phyloP scores from a whole-genome alignment of 64 coral and sea anemone genomes.

The Pachyseris speciosa region DNA sequence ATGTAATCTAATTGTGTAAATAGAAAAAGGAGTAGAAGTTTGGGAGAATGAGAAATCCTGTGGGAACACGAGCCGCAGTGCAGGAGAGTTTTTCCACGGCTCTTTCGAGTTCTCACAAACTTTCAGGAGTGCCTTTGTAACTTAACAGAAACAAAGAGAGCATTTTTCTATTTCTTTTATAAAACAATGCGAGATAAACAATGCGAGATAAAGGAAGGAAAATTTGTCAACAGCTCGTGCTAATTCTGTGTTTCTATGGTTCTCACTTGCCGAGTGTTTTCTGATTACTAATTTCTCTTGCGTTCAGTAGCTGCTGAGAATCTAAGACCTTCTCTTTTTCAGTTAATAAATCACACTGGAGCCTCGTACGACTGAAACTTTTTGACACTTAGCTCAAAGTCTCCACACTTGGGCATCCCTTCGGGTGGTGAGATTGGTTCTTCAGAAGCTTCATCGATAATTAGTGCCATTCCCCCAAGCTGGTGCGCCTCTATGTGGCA shows the following conservation, averaged over 20 bases:
- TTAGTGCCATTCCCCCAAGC: constrained; percentile 66
- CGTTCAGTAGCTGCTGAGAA: not conserved
- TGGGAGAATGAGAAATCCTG: too few relatives aligned
- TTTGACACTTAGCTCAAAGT: not conserved
- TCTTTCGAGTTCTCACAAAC: not conserved
- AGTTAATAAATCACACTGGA: not conserved
- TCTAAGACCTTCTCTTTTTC: not conserved
- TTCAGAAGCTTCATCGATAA: constrained; percentile 37
- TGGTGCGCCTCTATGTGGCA: constrained; percentile 71
- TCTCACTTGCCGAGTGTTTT: not conserved
- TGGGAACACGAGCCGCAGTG: too few relatives aligned
- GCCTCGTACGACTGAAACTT: not conserved
- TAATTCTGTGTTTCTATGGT: not conserved
- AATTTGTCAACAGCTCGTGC: too few relatives aligned
- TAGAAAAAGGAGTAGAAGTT: too few relatives aligned
- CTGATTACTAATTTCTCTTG: not conserved
- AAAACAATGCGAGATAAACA: too few relatives aligned
- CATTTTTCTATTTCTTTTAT: too few relatives aligned
- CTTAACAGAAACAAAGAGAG: too few relatives aligned
- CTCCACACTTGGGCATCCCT: constrained; percentile 13
- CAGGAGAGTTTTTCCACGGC: not conserved
- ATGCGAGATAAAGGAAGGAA: too few relatives aligned
- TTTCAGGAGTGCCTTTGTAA: not conserved
- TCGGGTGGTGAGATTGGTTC: not conserved
- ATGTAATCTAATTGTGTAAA: too few relatives aligned